A percentile compares a stretch with the other conserved stretches of the same genome.
Conservation (phyloP, 2,888 invertebrate species). For the Monopis laevigella region DNA sequence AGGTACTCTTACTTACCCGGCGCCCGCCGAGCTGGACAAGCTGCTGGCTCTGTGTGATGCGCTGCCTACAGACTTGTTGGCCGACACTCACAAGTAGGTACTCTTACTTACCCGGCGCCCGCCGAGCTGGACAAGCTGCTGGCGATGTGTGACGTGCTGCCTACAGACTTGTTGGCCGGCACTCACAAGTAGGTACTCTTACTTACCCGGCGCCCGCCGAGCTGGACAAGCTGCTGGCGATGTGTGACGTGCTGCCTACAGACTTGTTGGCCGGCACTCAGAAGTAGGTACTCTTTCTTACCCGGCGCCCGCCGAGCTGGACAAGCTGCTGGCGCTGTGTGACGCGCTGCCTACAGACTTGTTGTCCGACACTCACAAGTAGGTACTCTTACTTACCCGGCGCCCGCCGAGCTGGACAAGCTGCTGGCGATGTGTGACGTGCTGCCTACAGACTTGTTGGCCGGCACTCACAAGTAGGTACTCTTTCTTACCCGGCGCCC, state of each 20-base stretch:
- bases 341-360: slow-evolving; percentile 66
- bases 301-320: slow-evolving; percentile 70
- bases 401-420: too few relatives aligned
- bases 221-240: too few relatives aligned
- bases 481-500: slow-evolving; percentile 74
- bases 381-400: too few relatives aligned
- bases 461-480: too few relatives aligned
- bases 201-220: too few relatives aligned
- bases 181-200: too few relatives aligned
- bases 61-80: slow-evolving; percentile 60
- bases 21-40: slow-evolving; percentile 69
- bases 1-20: too few relatives aligned
- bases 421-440: too few relatives aligned
- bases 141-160: slow-evolving; percentile 68
- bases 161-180: slow-evolving; percentile 61
- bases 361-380: slow-evolving; percentile 69
- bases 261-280: too few relatives aligned
- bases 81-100: slow-evolving; percentile 71
- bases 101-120: slow-evolving; percentile 74
- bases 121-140: slow-evolving; percentile 71
- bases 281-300: too few relatives aligned
- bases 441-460: too few relatives aligned
- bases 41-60: slow-evolving; percentile 71
- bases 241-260: too few relatives aligned
- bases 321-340: slow-evolving; percentile 68